Conservation (phyloP, 2,888 invertebrate species). For the Sphaerolaimus hirsutus region DNA sequence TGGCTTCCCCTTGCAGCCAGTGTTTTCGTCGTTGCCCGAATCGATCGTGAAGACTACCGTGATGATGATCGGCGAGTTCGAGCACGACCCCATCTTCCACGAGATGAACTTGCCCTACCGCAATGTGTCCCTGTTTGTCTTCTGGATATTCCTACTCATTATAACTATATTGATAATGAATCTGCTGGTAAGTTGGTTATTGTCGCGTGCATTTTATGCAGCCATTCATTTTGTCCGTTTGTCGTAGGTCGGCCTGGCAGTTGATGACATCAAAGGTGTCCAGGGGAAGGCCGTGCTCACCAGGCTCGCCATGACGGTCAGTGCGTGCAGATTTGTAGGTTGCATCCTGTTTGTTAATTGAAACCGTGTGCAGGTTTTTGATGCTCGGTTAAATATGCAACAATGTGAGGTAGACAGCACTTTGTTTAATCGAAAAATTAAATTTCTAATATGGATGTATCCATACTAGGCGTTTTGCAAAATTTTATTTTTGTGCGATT, state of each 20-base stretch:
- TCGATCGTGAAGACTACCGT: slow-evolving; percentile 25
- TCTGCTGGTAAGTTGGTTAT: slow-evolving; percentile 22
- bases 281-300: slow-evolving; percentile 32
- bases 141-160: slow-evolving; percentile 23
- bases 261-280: slow-evolving; percentile 34
- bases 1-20: slow-evolving; percentile 11
- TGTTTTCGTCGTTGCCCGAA: slow-evolving; percentile 18
- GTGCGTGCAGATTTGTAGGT: too few relatives aligned
- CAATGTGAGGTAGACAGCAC: too few relatives aligned
- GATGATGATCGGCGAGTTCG: slow-evolving; percentile 29
- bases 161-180: slow-evolving; percentile 28
- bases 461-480: too few relatives aligned
- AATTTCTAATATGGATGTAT: too few relatives aligned
- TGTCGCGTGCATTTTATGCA: not conserved
- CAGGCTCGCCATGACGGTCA: slow-evolving; percentile 18
- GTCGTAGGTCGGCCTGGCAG: slow-evolving; percentile 29
- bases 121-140: slow-evolving; percentile 17
- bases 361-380: too few relatives aligned
- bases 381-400: too few relatives aligned
- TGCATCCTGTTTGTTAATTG: too few relatives aligned
- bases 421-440: too few relatives aligned
- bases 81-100: slow-evolving; percentile 7
- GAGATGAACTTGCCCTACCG: slow-evolving; percentile 7
- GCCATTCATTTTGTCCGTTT: too few relatives aligned
- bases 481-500: too few relatives aligned